Base-by-base conservation (phyloP, 2,797 vertebrate genomes). In the Phalanger gymnotis region DNA sequence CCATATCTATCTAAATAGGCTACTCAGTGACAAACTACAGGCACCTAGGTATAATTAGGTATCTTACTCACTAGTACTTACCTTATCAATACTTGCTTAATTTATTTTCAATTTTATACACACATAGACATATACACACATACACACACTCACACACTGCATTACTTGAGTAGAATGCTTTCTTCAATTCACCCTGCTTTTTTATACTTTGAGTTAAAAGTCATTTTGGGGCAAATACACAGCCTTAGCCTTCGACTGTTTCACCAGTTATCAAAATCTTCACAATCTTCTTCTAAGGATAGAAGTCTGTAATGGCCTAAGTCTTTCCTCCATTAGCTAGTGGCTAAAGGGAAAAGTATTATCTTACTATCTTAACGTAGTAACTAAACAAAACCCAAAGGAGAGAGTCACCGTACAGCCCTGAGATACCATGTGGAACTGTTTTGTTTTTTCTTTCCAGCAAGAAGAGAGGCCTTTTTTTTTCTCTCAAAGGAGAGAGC, bases 41-140 rank as follows among this genome's bases (percentile, higher is more conserved):
- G 61, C 5, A 87, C 22, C 40, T 27, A 9, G 96, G 96, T 94
- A 96, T 96, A 98, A 97, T 97, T 96, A 61, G 40, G 40, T 87
- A 87, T 40, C 40, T 87, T 87, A 92, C 91, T 95, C 94, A 95
- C 96, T n/a, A 47, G 13, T 51, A 22, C 40, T 97, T 97, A 96
- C 95, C 97, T 97, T 97, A 96, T 97, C 97, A 98, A 96, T 96
- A 95, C 95, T 90, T 97, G 92, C 95, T 95, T 96, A 96, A 96
- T 97, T 87, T 96, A 96, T 93, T 51, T 93, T 55, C 87, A 13
- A 14, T 90, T 96, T 95, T 96, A 97, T 96, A 95, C 92, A 53
- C 14, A 91, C 97, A 56, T 4, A 56, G 22, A 56, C 5, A 66
- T 31, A 73, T 14, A 73, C 13, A 66, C 34, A n/a, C 31, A 5